Evolutionary conservation across 2,888 invertebrate species (phyloP).

Genomic region (Pseudanteris insignis): DNA sequence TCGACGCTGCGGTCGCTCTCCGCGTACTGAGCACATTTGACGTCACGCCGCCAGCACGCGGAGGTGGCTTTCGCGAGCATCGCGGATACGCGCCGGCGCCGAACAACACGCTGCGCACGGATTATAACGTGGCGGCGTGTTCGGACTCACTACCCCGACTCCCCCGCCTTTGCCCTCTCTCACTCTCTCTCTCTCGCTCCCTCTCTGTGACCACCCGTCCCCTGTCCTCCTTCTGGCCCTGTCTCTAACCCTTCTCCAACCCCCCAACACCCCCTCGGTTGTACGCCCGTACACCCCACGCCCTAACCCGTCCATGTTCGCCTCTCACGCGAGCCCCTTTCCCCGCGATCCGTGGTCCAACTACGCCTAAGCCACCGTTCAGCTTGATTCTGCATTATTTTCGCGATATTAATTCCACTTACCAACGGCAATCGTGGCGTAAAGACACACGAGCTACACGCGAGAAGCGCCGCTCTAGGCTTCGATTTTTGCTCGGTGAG

Average conservation of each 20-base stretch:
- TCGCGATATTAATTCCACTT: slow-evolving; percentile 17
- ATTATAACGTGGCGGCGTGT: slow-evolving; percentile 35
- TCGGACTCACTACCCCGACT: slow-evolving; percentile 18
- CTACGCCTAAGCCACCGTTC: slow-evolving; percentile 17
- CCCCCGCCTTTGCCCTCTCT: slow-evolving; percentile 4
- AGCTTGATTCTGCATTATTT: slow-evolving; percentile 30
- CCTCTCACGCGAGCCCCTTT: too few relatives aligned
- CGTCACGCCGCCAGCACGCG: slow-evolving; percentile 65
- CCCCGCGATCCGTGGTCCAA: slow-evolving; percentile 6
- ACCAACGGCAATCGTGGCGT: too few relatives aligned
- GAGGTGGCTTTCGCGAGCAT: slow-evolving; percentile 61
- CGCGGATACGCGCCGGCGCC: slow-evolving; percentile 60
- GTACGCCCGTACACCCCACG: too few relatives aligned
- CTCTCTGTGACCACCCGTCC: too few relatives aligned
- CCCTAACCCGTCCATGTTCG: too few relatives aligned
- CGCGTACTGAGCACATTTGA: slow-evolving; percentile 64
- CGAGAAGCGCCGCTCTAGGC: too few relatives aligned
- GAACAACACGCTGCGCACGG: slow-evolving; percentile 40
- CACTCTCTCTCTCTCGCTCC: slow-evolving; percentile 9
- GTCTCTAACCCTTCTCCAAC: slow-evolving; percentile 14
- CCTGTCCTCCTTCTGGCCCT: background rate
- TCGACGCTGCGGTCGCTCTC: slow-evolving; percentile 64
- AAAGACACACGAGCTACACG: too few relatives aligned
- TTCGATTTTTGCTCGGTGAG: too few relatives aligned
- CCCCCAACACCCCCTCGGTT: too few relatives aligned